Evolutionary conservation across 2,797 vertebrate genomes (phyloP), one percentile per base, ranked within the genome.

Genomic region (Etheostoma perlongum): DNA sequence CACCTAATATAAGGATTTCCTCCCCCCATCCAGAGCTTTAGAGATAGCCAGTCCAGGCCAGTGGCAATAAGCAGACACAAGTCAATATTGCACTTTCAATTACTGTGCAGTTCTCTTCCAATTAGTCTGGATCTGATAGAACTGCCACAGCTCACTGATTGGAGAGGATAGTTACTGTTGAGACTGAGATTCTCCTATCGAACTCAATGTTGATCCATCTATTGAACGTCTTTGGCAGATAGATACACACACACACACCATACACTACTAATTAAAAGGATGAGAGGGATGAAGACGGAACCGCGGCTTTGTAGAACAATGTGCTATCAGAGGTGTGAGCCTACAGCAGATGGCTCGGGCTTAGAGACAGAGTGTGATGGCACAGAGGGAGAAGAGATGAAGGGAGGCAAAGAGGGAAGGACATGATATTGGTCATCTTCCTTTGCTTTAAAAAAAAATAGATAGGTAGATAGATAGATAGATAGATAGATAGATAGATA

Each of bases 51-150:
- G 65, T 33, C 44, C 63, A 58, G 55, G 49, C 82, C 75, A 60
- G 68, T 58, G 65, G 70, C 73, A 82, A 68, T 72, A 79, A 82
- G 78, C 83, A 86, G 74, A 83, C 61, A 78, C n/a, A 8, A 72
- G 83, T 91, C 91, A 89, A 91, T 92, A 89, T 76, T 83, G 69
- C 78, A 83, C 81, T 89, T 93, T 88, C 87, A 92, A 90, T 91
- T 88, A 91, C 80, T 67, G 76, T 48, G 71, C 1, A 25, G 74
- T 75, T 83, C 85, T 72, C 72, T 76, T 76, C 85, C 88, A 88
- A 92, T 93, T 91, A 90, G 88, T 84, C 76, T 84, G 82, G 75
- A 88, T 90, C 85, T 86, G 83, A 91, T 85, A 79, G 85, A 89
- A 72, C 40, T 55, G 80, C 72, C 71, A 21, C 75, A 72, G 79